Evolutionary conservation across 2,888 invertebrate species (phyloP).

Genomic region (Pediacus dermestoides): DNA sequence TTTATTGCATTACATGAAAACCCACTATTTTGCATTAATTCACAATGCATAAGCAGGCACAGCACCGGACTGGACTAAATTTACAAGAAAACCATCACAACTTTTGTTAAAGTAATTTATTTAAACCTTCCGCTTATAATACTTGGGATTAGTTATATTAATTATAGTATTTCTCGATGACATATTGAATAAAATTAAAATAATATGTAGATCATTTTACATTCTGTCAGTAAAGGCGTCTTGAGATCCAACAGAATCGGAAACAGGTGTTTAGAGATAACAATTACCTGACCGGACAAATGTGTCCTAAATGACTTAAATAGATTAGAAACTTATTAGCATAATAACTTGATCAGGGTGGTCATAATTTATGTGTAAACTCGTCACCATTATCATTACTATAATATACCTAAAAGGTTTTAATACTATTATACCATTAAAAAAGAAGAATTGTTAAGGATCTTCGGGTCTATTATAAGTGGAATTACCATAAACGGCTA

Average conservation of each 20-base stretch:
- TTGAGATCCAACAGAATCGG: constrained; percentile 1
- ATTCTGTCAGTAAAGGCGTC: too few species aligned
- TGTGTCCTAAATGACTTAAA: constrained; percentile 4
- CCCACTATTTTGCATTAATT: constrained; percentile 6
- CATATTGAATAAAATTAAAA: too few species aligned
- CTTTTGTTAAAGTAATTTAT: too few species aligned
- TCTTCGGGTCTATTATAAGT: too few species aligned
- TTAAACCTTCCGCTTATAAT: too few species aligned
- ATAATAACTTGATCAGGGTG: constrained; percentile 4
- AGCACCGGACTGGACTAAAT: too few species aligned
- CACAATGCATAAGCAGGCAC: too few species aligned
- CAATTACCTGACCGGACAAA: constrained; percentile 1
- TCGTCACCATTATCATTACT: constrained; percentile 5
- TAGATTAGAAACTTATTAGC: constrained; percentile 5
- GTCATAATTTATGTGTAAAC: constrained; percentile 4
- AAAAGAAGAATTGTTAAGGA: constrained; percentile 3
- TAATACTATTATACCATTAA: background rate
- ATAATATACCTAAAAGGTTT: constrained; percentile 4
- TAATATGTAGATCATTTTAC: too few species aligned
- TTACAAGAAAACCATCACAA: too few species aligned
- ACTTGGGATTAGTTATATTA: too few species aligned
- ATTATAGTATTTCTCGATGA: too few species aligned
- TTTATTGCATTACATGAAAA: constrained; percentile 9
- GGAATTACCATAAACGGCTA: too few species aligned
- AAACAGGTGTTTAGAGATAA: constrained; percentile 5